Conservation (phyloP, 1,140 invertebrate genomes). For the Scylla paramamosain region DNA sequence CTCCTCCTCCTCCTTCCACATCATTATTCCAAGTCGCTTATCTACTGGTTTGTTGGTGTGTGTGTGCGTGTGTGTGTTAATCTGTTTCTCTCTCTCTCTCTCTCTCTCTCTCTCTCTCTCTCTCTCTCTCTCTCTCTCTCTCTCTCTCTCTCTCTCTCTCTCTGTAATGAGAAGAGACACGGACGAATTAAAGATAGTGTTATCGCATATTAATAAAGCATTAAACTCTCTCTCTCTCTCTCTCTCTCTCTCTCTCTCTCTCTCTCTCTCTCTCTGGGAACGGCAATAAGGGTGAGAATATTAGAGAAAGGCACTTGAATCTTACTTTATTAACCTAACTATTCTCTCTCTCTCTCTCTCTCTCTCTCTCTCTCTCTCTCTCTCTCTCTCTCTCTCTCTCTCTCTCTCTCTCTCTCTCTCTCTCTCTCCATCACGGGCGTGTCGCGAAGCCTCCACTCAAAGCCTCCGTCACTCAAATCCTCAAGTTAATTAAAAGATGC, state of each 20-base stretch:
- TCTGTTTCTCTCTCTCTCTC: not conserved
- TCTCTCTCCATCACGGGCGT: not conserved
- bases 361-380: slow-evolving; percentile 33
- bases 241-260: slow-evolving; percentile 34
- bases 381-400: slow-evolving; percentile 43
- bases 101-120: not conserved
- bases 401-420: slow-evolving; percentile 48
- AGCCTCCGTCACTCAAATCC: not conserved
- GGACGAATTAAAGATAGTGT: not conserved
- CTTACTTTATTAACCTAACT: not conserved
- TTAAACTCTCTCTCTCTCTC: not conserved
- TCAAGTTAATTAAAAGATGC: slow-evolving; percentile 6
- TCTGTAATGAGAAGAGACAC: not conserved
- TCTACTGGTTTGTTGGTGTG: not conserved
- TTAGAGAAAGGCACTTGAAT: not conserved
- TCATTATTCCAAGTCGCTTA: not conserved
- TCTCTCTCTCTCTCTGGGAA: slow-evolving; percentile 39
- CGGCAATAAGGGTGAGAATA: not conserved
- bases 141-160: slow-evolving; percentile 20
- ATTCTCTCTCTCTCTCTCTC: not conserved
- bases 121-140: slow-evolving; percentile 21
- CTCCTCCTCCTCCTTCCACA: not conserved
- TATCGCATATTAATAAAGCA: not conserved
- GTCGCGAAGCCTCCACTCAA: not conserved
- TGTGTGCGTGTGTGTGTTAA: not conserved